Evolutionary conservation across 2,888 invertebrate species (phyloP), one percentile per base, ranked within the genome.

Genomic region (Eilema sororculum): DNA sequence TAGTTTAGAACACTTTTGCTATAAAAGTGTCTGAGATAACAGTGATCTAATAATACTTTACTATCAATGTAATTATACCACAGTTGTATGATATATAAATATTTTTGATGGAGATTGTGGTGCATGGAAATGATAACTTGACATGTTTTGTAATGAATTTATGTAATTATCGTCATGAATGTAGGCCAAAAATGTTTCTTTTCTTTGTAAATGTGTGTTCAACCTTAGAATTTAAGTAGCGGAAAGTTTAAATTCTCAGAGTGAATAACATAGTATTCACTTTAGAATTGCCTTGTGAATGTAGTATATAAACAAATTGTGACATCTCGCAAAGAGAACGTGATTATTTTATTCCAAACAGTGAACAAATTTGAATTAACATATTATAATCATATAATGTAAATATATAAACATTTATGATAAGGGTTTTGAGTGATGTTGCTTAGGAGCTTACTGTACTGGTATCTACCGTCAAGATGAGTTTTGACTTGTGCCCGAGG

Each of bases 171-270:
- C 85, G 85, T 87, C 87, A 87, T 88, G 87, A 90, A 89, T 89
- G 84, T 89, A 90, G 93, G 91, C 94, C 94, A 95, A 95, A 94
- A 91, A 93, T 87, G 86, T 71, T 89, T 87, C 87, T 84, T 83
- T 88, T 89, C 74, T 85, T 86, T 91, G 89, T 92, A 90, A 90
- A 91, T 91, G 93, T 94, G 93, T 95, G 93, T 95, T 94, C 93
- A 95, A 90, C 79, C 86, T 76, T 93, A 93, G 90, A 79, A 69
- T 84, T 69, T 94, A 94, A 93, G 93, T 94, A 92, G 93, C 83
- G 73, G 87, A 73, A 80, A 90, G 86, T 85, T 84, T 73, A 87
- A 88, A 89, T 84, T 86, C 80, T 84, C 80, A 75, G 78, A 86
- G 89, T 90, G 88, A 85, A 84, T 82, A 74, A 82, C 75, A 76